These are phyloP conservation scores for Strigamia maritima DNA, from an alignment of 2,888 invertebrate genomes.

Conservation along the genomic window DNA sequence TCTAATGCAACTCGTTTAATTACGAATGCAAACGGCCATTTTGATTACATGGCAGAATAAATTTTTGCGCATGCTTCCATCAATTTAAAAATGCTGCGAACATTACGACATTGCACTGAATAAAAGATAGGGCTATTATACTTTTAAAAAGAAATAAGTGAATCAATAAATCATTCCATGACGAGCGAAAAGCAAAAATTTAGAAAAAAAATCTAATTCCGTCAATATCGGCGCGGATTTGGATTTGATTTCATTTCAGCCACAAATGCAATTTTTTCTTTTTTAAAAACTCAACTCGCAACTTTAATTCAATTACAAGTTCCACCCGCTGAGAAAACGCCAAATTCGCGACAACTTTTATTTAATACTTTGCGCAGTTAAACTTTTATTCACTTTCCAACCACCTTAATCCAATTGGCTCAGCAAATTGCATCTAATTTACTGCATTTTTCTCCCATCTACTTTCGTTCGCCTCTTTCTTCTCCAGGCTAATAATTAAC, in stretches of 20 bases:
- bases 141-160: no score
- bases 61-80: no score
- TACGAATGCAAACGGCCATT: no score
- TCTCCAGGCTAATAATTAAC: neutral
- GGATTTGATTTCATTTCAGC: neutral
- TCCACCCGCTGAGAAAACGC: neutral
- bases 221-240: no score
- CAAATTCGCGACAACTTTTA: neutral
- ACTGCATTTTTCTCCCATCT: neutral
- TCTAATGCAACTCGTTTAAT: no score
- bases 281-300: neutral
- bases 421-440: neutral
- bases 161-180: no score
- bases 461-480: neutral
- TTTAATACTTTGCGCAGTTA: neutral
- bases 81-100: no score
- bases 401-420: neutral
- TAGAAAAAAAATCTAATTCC: no score
- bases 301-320: neutral
- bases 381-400: constrained; percentile 4
- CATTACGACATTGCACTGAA: no score
- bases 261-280: neutral
- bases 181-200: no score
- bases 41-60: no score
- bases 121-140: no score